These are phyloP conservation scores for Quadroppia sp. DNA, from an alignment of 2,888 invertebrate species.

Conservation along the genomic window DNA sequence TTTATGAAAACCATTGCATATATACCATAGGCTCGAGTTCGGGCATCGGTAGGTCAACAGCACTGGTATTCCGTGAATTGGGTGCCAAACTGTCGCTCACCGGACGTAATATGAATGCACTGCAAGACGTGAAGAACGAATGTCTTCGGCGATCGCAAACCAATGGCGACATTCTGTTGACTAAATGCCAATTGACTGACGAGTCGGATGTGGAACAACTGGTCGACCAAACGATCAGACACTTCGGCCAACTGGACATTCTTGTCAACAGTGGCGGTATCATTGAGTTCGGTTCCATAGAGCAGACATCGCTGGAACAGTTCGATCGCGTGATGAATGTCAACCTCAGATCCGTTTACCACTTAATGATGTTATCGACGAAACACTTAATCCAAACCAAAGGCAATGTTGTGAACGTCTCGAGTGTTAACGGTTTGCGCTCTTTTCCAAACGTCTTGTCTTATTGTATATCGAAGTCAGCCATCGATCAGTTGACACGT, in stretches of 20 bases:
- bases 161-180: neutral
- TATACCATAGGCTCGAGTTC: slow-evolving; percentile 67
- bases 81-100: slow-evolving; percentile 70
- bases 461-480: slow-evolving; percentile 84
- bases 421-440: slow-evolving; percentile 85
- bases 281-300: slow-evolving; percentile 74
- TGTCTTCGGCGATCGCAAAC: neutral
- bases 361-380: slow-evolving; percentile 75
- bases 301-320: slow-evolving; percentile 76
- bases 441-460: slow-evolving; percentile 81
- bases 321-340: slow-evolving; percentile 84
- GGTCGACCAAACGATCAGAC: neutral
- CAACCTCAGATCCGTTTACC: slow-evolving; percentile 64
- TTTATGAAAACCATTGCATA: too few species aligned
- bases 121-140: slow-evolving; percentile 55
- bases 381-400: slow-evolving; percentile 67
- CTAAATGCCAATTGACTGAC: neutral
- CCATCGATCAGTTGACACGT: slow-evolving; percentile 84
- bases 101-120: slow-evolving; percentile 66
- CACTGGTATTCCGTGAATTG: slow-evolving; percentile 67
- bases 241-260: slow-evolving; percentile 65
- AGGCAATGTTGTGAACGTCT: slow-evolving; percentile 83
- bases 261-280: slow-evolving; percentile 54
- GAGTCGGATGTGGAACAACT: neutral
- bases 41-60: slow-evolving; percentile 78